Percentiles rank a stretch among this genome's conserved stretches.
Conservation (phyloP, 30 jellyfish, hydroid and myxozoan species). For the Pelagia noctiluca region DNA sequence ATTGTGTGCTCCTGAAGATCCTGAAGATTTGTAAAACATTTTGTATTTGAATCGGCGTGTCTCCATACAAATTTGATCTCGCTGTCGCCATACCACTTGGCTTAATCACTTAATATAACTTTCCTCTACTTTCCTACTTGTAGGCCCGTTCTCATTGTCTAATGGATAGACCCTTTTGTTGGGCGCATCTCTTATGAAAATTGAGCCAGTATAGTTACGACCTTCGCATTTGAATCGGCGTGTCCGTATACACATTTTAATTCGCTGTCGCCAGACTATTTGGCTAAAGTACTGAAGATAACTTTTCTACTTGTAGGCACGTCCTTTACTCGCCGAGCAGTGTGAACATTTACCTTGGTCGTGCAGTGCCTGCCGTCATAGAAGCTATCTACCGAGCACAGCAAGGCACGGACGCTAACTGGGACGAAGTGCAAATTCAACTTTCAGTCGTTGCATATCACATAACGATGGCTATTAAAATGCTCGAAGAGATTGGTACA, state of each 20-base stretch:
- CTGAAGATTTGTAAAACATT: too few species aligned
- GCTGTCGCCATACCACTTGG: too few species aligned
- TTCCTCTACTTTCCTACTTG: too few species aligned
- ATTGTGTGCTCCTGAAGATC: too few species aligned
- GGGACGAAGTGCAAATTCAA: conserved; percentile 88
- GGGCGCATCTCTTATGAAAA: too few species aligned
- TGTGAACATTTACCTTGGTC: conserved; percentile 73
- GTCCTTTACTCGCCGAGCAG: conserved; percentile 93
- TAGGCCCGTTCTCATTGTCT: too few species aligned
- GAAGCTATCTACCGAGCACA: conserved; percentile 74
- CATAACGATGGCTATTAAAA: conserved; percentile 69
- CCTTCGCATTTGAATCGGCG: too few species aligned
- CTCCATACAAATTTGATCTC: too few species aligned
- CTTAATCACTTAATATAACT: too few species aligned
- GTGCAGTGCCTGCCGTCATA: conserved; percentile 82
- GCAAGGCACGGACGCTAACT: conserved; percentile 44
- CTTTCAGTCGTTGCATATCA: conserved; percentile 72
- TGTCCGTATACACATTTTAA: background rate
- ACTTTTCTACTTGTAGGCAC: conserved; percentile 66
- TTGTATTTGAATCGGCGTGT: too few species aligned
- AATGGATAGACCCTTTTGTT: too few species aligned
- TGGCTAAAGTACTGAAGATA: background rate
- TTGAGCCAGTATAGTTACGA: too few species aligned
- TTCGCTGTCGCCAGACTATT: background rate
- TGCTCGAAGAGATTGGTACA: conserved; percentile 51